A percentile compares a stretch with the other conserved stretches of the same genome.
Conservation (phyloP, 35 echinoderm and acorn worm genomes). For the Lytechinus pictus region DNA sequence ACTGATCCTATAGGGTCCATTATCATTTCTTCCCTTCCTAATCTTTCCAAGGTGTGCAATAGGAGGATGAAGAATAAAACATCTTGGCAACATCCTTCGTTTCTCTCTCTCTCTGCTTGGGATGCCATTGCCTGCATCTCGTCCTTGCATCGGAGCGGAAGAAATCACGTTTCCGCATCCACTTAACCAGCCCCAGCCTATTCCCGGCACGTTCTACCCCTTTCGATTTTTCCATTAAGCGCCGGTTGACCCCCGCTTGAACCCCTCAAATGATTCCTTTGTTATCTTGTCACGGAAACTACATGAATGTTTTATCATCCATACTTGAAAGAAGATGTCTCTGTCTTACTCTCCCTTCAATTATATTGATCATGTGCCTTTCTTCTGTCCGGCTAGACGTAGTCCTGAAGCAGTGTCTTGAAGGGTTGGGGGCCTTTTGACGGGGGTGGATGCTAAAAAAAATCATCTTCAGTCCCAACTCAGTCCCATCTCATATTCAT, state of each 20-base stretch:
- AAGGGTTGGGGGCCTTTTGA: neutral
- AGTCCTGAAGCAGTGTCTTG: neutral
- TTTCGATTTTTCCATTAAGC: constrained; percentile 41
- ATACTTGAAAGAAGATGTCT: neutral
- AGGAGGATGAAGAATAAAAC: neutral
- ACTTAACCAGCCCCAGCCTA: constrained; percentile 16
- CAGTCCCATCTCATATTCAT: too few species aligned
- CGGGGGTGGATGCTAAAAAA: neutral
- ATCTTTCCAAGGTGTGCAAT: neutral
- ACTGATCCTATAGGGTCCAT: neutral
- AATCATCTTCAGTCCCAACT: too few species aligned
- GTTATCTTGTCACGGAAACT: constrained; percentile 15
- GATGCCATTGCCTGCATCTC: neutral
- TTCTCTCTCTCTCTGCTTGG: neutral
- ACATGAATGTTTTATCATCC: constrained; percentile 41
- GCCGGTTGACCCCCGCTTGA: neutral
- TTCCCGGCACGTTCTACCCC: neutral
- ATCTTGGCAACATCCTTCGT: neutral
- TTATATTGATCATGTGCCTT: neutral
- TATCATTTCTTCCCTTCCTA: neutral
- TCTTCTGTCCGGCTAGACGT: neutral
- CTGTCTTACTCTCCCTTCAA: constrained; percentile 13
- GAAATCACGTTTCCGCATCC: constrained; percentile 16
- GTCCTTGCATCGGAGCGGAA: neutral
- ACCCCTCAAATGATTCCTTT: neutral